These are phyloP conservation scores for Himalopsyche tibetana DNA, from an alignment of 2,888 invertebrate species.

Conservation along the genomic window DNA sequence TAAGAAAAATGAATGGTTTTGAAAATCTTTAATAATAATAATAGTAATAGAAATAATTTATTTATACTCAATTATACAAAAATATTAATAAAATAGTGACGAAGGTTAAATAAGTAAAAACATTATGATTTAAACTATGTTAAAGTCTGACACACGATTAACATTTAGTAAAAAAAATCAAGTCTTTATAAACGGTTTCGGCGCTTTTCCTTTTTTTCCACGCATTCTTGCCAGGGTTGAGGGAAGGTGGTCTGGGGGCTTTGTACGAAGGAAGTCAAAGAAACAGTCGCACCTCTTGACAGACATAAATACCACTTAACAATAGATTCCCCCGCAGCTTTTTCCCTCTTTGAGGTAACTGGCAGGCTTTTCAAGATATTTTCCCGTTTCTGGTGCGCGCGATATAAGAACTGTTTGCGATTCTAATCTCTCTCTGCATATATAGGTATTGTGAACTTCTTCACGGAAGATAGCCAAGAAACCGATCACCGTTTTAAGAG, in stretches of 20 bases:
- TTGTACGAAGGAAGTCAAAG: constrained; percentile 29
- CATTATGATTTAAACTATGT: background rate
- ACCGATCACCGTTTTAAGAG: no score
- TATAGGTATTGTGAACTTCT: background rate
- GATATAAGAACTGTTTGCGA: constrained; percentile 1
- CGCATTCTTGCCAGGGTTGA: background rate
- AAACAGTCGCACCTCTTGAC: constrained; percentile 48
- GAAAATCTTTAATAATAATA: no score
- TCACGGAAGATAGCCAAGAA: no score
- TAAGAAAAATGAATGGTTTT: no score
- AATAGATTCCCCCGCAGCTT: constrained; percentile 39
- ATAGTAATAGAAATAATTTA: no score
- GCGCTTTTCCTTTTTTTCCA: background rate
- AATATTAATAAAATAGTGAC: no score
- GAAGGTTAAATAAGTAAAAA: no score
- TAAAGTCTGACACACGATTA: background rate
- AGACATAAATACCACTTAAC: constrained; percentile 55
- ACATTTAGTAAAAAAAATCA: background rate
- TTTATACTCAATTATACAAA: no score
- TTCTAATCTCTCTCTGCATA: background rate
- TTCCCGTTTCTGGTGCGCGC: background rate
- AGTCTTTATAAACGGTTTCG: background rate
- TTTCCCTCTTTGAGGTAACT: constrained; percentile 17
- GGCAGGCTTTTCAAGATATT: constrained; percentile 20
- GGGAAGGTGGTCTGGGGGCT: background rate